phyloP scores from a whole-genome alignment of 2,113 vertebrate genomes.

The Colistium nudipinnis region DNA sequence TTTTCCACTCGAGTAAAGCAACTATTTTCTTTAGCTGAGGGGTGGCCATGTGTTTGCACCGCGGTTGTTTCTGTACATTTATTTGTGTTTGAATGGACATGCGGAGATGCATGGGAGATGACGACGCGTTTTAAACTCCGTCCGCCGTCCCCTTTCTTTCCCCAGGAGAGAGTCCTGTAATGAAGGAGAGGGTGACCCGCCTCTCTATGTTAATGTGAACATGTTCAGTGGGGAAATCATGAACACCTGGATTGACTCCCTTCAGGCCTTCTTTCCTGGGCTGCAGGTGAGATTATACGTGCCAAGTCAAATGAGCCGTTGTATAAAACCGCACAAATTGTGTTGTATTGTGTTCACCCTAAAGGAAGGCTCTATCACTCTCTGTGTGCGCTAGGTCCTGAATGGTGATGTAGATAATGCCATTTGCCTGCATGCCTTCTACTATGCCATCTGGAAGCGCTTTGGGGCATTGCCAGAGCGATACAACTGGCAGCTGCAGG shows the following conservation, averaged over 20 bases:
- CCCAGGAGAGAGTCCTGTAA: slow-evolving; percentile 95
- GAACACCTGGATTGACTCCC: slow-evolving; percentile 99
- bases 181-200: slow-evolving; percentile 96
- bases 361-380: neutral
- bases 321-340: neutral
- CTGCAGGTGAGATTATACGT: slow-evolving; percentile 85
- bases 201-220: slow-evolving; percentile 97
- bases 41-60: neutral
- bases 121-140: neutral
- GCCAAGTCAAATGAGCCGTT: neutral
- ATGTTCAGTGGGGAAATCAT: slow-evolving; percentile 98
- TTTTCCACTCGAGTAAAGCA: too few relatives aligned
- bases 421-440: slow-evolving; percentile 98
- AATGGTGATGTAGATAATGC: slow-evolving; percentile 97
- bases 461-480: slow-evolving; percentile 96
- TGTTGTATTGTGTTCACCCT: too few relatives aligned
- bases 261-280: slow-evolving; percentile 98
- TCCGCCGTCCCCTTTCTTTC: neutral
- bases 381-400: slow-evolving; percentile 84
- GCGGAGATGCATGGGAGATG: neutral
- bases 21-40: neutral
- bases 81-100: neutral
- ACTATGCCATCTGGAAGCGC: slow-evolving; percentile 98
- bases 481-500: slow-evolving; percentile 98
- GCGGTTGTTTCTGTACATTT: neutral